A percentile compares a stretch with the other conserved stretches of the same genome.
These are phyloP conservation scores for Drosophila willistoni DNA, from an alignment of 1,140 invertebrate species.

Conservation along the genomic window DNA sequence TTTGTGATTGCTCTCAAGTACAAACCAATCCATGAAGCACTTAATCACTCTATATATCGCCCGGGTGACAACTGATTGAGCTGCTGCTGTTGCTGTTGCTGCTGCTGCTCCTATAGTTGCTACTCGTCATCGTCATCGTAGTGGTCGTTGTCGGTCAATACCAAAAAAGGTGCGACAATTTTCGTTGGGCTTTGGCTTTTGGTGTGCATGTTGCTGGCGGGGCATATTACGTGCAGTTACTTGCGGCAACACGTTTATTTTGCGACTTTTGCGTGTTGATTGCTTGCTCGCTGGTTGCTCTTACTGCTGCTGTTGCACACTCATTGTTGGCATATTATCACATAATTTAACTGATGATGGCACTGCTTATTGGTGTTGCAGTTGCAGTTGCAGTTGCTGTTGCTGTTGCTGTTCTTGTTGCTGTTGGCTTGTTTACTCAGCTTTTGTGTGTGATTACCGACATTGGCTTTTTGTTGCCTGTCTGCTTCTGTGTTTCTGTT, in stretches of 20 bases:
- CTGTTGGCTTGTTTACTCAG: slow-evolving; percentile 46
- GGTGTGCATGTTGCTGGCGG: slow-evolving; percentile 45
- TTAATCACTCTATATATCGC: slow-evolving; percentile 81
- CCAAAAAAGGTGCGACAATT: slow-evolving; percentile 80
- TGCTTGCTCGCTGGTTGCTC: slow-evolving; percentile 52
- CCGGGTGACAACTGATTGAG: slow-evolving; percentile 78
- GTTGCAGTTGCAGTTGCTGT: background rate
- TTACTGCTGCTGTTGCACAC: slow-evolving; percentile 58
- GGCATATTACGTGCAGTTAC: slow-evolving; percentile 21
- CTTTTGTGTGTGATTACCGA: slow-evolving; percentile 55
- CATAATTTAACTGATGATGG: slow-evolving; percentile 81
- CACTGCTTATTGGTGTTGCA: slow-evolving; percentile 47
- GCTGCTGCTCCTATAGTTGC: background rate
- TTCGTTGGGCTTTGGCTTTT: slow-evolving; percentile 52
- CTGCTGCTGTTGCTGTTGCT: slow-evolving; percentile 35
- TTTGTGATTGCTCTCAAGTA: slow-evolving; percentile 31
- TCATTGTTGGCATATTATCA: slow-evolving; percentile 81
- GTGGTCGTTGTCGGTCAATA: slow-evolving; percentile 54
- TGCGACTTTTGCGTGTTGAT: slow-evolving; percentile 77
- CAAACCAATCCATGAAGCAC: slow-evolving; percentile 65
- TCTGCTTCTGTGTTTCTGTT: slow-evolving; percentile 10
- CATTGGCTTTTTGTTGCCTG: slow-evolving; percentile 40
- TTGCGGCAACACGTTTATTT: slow-evolving; percentile 67
- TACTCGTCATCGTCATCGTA: background rate
- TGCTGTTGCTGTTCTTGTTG: slow-evolving; percentile 16